Evolutionary conservation across 2,113 vertebrate genomes (phyloP).

Genomic region (Baryphthengus martii): DNA sequence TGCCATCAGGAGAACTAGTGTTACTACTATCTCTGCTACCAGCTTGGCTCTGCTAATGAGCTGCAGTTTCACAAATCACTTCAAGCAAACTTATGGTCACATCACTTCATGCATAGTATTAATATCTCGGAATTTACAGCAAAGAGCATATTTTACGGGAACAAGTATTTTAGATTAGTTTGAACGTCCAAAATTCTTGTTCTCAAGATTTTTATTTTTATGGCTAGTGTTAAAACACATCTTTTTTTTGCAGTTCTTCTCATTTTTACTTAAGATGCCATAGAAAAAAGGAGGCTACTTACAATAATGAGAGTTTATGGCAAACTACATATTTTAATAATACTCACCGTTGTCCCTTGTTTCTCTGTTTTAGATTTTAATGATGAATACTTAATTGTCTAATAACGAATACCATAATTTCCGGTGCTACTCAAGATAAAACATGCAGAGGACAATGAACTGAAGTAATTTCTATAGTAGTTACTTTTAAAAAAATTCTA

Average conservation of each 20-base stretch:
- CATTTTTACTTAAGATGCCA: slow-evolving; percentile 31
- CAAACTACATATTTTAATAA: slow-evolving; percentile 42
- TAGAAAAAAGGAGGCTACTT: slow-evolving; percentile 17
- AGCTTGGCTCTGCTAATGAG: not conserved
- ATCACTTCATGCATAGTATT: not conserved
- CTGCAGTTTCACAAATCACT: not conserved
- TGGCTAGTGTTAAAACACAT: not conserved
- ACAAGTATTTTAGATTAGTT: not conserved
- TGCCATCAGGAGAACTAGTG: not conserved
- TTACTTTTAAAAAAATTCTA: slow-evolving; percentile 16
- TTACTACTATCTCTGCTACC: not conserved
- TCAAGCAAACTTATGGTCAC: not conserved
- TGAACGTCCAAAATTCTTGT: not conserved
- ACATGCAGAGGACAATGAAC: not conserved
- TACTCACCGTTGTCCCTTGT: not conserved
- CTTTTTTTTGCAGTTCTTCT: not conserved
- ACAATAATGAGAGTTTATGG: slow-evolving; percentile 38
- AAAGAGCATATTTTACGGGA: not conserved
- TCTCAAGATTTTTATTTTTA: not conserved
- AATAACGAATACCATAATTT: slow-evolving; percentile 28
- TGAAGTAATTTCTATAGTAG: slow-evolving; percentile 28
- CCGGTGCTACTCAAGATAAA: not conserved
- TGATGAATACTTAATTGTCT: not conserved
- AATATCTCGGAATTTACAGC: not conserved
- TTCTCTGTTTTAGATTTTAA: slow-evolving; percentile 4